Evolutionary conservation across 2,113 vertebrate species (phyloP).

Genomic region (Noturus placidus): DNA sequence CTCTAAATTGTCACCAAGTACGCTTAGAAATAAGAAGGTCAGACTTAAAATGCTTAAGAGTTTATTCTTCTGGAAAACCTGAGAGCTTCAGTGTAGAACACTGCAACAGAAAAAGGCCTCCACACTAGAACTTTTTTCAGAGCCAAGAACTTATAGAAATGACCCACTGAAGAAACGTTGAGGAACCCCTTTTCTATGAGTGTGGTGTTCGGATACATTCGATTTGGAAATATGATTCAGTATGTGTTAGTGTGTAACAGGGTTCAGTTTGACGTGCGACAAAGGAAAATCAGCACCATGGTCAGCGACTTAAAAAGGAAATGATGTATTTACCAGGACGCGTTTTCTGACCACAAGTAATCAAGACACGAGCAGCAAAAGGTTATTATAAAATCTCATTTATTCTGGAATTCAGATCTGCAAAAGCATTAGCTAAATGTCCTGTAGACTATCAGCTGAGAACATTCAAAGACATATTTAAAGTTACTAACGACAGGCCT

Average conservation of each 20-base stretch:
- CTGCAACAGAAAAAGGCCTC: background rate
- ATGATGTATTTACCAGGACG: background rate
- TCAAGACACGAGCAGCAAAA: background rate
- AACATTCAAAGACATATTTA: background rate
- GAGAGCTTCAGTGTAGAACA: background rate
- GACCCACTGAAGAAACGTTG: background rate
- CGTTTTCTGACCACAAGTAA: background rate
- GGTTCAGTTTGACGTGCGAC: background rate
- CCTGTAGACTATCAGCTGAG: background rate
- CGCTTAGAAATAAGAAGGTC: background rate
- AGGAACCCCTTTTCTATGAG: background rate
- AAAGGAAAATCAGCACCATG: constrained; percentile 51
- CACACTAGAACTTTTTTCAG: background rate
- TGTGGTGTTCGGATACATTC: background rate
- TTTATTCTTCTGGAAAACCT: background rate
- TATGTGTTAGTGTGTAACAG: background rate
- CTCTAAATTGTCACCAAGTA: background rate
- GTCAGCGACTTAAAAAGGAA: constrained; percentile 41
- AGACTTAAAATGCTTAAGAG: background rate
- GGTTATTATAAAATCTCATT: background rate
- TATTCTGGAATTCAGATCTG: background rate
- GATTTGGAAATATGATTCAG: background rate
- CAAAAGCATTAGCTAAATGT: background rate
- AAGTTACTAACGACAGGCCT: background rate
- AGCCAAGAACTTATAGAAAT: background rate